Percentiles rank a stretch among this genome's conserved stretches.
Conservation (phyloP, 2,888 invertebrate genomes). For the Dasypogon diadema region DNA sequence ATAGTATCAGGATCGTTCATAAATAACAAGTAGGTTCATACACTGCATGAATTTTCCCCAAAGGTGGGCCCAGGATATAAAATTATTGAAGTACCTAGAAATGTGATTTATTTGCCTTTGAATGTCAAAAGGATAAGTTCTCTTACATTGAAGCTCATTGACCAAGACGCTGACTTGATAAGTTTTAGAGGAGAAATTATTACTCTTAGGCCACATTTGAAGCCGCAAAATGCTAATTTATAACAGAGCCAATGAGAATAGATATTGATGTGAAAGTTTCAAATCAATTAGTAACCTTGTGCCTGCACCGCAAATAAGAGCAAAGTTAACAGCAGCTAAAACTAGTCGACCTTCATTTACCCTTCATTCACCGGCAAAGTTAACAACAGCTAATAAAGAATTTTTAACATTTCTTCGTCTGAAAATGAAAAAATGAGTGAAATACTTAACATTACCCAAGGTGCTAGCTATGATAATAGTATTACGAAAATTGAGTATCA, state of each 20-base stretch:
- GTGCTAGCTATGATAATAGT: constrained; percentile 57
- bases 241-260: background rate
- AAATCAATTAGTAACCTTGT: background rate
- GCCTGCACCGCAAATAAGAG: background rate
- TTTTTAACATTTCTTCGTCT: constrained; percentile 53
- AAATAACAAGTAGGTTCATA: constrained; percentile 59
- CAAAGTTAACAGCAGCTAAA: no score
- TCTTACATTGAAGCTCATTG: constrained; percentile 60
- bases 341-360: no score
- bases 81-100: constrained; percentile 61
- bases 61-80: no score
- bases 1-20: constrained; percentile 35
- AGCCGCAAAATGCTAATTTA: constrained; percentile 26
- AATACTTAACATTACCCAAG: constrained; percentile 41
- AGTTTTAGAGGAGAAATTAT: constrained; percentile 62
- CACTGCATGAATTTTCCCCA: constrained; percentile 62
- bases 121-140: constrained; percentile 58
- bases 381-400: constrained; percentile 49
- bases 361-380: no score
- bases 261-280: background rate
- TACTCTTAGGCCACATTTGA: constrained; percentile 59
- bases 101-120: constrained; percentile 62
- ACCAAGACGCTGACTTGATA: constrained; percentile 60
- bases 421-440: constrained; percentile 53
- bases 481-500: no score